A percentile compares a stretch with the other conserved stretches of the same genome.
Conservation (phyloP, 2,888 invertebrate genomes). For the Erpobdella octoculata region DNA sequence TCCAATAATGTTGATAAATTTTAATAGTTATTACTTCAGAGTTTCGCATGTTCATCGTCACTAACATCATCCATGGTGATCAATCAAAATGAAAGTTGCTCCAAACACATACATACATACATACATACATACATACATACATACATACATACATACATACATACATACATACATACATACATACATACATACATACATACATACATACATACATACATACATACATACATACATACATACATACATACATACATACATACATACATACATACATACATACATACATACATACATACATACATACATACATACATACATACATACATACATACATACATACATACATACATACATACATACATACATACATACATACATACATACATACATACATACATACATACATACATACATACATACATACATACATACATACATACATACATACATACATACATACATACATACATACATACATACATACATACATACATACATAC, state of each 20-base stretch:
- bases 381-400: background rate
- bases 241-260: too few species aligned
- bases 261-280: too few species aligned
- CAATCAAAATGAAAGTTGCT: too few species aligned
- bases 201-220: background rate
- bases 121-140: background rate
- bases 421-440: background rate
- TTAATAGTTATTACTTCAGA: too few species aligned
- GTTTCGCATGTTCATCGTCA: too few species aligned
- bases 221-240: too few species aligned
- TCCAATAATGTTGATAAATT: too few species aligned
- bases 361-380: background rate
- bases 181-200: background rate
- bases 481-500: conserved; percentile 6
- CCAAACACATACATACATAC: conserved; percentile 1
- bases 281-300: too few species aligned
- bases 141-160: background rate
- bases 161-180: background rate
- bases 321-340: too few species aligned
- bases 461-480: conserved; percentile 7
- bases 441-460: conserved; percentile 13
- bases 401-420: background rate
- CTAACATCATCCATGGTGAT: too few species aligned
- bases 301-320: too few species aligned
- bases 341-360: conserved; percentile 1